Percentiles rank a stretch among this genome's conserved stretches.
Evolutionary conservation across 1,140 invertebrate species (phyloP).

Genomic region (Octopus sinensis): DNA sequence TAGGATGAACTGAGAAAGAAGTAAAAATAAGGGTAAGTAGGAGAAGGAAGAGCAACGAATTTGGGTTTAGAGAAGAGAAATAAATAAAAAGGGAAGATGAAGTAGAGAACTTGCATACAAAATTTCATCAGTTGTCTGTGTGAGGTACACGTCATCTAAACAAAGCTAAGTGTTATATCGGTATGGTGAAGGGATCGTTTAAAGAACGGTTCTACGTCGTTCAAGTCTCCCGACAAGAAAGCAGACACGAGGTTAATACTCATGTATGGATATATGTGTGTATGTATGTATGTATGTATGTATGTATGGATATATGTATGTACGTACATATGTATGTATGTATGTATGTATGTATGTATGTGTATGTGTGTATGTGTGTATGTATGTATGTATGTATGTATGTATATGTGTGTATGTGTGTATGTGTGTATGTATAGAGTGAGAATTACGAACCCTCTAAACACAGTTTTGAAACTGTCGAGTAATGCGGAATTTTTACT

Average conservation of each 20-base stretch:
- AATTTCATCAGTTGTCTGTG: background rate
- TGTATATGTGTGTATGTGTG: background rate
- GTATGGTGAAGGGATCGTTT: background rate
- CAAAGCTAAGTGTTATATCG: background rate
- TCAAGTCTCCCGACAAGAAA: background rate
- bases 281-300: background rate
- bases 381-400: too few species aligned
- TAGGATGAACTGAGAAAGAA: background rate
- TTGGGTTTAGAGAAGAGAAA: background rate
- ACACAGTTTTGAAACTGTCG: too few species aligned
- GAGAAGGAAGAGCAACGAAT: background rate
- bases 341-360: too few species aligned
- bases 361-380: too few species aligned
- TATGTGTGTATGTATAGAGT: background rate
- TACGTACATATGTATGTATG: too few species aligned
- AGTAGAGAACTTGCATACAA: background rate
- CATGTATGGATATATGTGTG: background rate
- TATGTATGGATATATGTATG: too few species aligned
- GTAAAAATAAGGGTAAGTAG: background rate
- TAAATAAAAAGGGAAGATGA: background rate
- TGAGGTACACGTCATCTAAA: background rate
- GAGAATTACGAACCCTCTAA: too few species aligned
- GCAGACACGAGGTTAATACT: background rate
- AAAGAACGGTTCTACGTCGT: background rate
- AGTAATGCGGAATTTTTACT: too few species aligned